These are phyloP conservation scores for Anabas testudineus DNA, from an alignment of 2,797 vertebrate species.

Conservation along the genomic window DNA sequence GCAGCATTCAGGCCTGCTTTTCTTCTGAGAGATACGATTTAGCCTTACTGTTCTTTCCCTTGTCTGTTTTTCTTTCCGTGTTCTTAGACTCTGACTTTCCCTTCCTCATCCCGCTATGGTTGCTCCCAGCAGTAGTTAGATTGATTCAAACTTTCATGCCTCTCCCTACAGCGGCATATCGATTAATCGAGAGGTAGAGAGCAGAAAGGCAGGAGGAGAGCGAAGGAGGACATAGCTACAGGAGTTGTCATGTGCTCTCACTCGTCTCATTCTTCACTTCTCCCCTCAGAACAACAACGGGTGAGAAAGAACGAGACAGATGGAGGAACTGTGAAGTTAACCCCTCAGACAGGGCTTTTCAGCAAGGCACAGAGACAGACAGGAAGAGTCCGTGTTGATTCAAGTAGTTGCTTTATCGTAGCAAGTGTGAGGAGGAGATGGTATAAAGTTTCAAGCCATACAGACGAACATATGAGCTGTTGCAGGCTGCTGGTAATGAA, in stretches of 20 bases:
- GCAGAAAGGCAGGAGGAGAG: slow-evolving; percentile 14
- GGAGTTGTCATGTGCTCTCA: slow-evolving; percentile 32
- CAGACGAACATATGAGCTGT: slow-evolving; percentile 1
- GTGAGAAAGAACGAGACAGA: slow-evolving; percentile 42
- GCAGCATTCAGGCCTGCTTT: slow-evolving; percentile 7
- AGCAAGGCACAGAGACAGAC: slow-evolving; percentile 11
- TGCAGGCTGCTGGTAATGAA: too few relatives aligned
- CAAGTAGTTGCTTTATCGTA: slow-evolving; percentile 28
- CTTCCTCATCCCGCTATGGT: slow-evolving; percentile 21
- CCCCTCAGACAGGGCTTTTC: slow-evolving; percentile 38
- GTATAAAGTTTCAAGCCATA: slow-evolving; percentile 4
- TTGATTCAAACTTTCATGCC: slow-evolving; percentile 63
- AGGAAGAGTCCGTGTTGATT: slow-evolving; percentile 20
- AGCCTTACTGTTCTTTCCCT: background rate
- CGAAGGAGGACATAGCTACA: slow-evolving; percentile 23
- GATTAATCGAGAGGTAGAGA: slow-evolving; percentile 48
- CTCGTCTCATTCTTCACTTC: slow-evolving; percentile 21
- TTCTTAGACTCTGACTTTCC: slow-evolving; percentile 1
- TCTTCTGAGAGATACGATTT: slow-evolving; percentile 5
- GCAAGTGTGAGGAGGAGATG: slow-evolving; percentile 27
- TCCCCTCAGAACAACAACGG: slow-evolving; percentile 20
- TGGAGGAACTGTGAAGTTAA: slow-evolving; percentile 41
- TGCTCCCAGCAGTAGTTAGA: slow-evolving; percentile 62
- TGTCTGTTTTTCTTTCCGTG: background rate
- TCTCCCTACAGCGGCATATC: slow-evolving; percentile 54